Percentiles rank a stretch among this genome's conserved stretches.
Evolutionary conservation across 1,140 invertebrate species (phyloP).

Genomic region (Scaptomyza montana): DNA sequence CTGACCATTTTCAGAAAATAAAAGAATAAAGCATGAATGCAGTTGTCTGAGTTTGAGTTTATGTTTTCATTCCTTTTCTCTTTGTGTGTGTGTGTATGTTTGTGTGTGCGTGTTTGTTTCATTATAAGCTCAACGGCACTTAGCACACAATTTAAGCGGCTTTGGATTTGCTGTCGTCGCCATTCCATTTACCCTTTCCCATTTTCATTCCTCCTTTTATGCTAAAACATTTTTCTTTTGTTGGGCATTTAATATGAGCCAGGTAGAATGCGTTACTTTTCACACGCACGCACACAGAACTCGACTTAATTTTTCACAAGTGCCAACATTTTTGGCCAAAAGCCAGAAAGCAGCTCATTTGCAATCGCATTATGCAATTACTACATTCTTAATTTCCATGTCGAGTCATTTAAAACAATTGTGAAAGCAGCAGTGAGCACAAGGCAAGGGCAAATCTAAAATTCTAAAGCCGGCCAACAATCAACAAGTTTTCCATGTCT

Average conservation of each 20-base stretch:
- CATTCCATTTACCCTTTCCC: slow-evolving; percentile 26
- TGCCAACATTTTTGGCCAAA: slow-evolving; percentile 52
- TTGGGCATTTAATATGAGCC: neutral
- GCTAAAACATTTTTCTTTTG: slow-evolving; percentile 9
- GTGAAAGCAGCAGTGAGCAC: slow-evolving; percentile 43
- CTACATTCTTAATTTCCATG: slow-evolving; percentile 75
- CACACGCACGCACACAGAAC: neutral
- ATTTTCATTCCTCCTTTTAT: neutral
- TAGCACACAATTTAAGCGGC: slow-evolving; percentile 77
- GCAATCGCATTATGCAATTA: slow-evolving; percentile 65
- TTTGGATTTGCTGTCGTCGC: slow-evolving; percentile 58
- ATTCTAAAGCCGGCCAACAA: slow-evolving; percentile 6
- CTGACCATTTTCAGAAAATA: slow-evolving; percentile 11
- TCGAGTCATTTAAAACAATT: slow-evolving; percentile 79
- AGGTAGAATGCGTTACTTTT: slow-evolving; percentile 30
- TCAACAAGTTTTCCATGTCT: slow-evolving; percentile 58
- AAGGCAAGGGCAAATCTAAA: neutral
- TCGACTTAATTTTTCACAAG: slow-evolving; percentile 54
- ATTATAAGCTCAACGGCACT: slow-evolving; percentile 78
- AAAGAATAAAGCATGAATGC: neutral
- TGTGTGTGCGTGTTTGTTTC: slow-evolving; percentile 46
- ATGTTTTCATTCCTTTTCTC: neutral
- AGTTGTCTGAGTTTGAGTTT: slow-evolving; percentile 16
- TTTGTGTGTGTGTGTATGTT: no score
- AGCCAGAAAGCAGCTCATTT: slow-evolving; percentile 39